A percentile compares a stretch with the other conserved stretches of the same genome.
Evolutionary conservation across 1,140 invertebrate genomes (phyloP).

Genomic region (Ladona fulva): DNA sequence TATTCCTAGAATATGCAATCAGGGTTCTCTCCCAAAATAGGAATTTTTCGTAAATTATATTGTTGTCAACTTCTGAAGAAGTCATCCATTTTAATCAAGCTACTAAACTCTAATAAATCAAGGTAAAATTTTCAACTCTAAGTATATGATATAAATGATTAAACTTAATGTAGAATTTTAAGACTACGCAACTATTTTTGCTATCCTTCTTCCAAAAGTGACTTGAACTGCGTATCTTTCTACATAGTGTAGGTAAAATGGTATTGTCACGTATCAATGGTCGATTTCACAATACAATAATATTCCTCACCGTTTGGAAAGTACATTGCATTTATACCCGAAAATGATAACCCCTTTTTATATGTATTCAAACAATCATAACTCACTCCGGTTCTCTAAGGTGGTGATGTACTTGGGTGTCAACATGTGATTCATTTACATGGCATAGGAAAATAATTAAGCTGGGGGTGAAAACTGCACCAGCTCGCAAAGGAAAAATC

Average conservation of each 20-base stretch:
- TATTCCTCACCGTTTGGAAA: background rate
- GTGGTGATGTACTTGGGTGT: background rate
- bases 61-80: no score
- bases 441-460: background rate
- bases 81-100: no score
- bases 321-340: background rate
- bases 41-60: no score
- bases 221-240: background rate
- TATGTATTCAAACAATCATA: background rate
- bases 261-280: background rate
- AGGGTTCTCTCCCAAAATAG: no score
- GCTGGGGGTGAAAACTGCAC: background rate
- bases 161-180: background rate
- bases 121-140: background rate
- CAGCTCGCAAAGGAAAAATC: background rate
- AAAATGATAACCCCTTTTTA: background rate
- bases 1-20: no score
- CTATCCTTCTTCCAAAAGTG: background rate
- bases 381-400: no score
- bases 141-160: background rate
- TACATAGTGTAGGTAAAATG: background rate
- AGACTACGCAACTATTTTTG: background rate
- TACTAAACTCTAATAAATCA: background rate
- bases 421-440: background rate
- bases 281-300: constrained; percentile 1